A percentile compares a stretch with the other conserved stretches of the same genome.
These are phyloP conservation scores for Stenoptilia bipunctidactyla DNA, from an alignment of 2,888 invertebrate species.

Conservation along the genomic window DNA sequence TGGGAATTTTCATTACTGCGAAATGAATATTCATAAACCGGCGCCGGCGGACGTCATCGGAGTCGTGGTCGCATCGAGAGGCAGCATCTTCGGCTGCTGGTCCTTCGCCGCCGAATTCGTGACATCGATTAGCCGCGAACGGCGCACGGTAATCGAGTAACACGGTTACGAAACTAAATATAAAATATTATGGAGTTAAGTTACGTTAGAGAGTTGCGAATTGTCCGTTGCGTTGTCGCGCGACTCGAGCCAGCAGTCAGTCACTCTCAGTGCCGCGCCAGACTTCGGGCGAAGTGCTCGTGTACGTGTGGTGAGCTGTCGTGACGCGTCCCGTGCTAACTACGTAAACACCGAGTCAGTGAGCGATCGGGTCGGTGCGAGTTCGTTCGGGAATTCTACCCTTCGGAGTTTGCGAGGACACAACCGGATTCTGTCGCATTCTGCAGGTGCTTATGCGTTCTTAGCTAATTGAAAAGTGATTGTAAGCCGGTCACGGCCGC, in stretches of 20 bases:
- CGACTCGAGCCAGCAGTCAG: conserved; percentile 16
- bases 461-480: conserved; percentile 65
- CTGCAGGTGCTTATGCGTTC: conserved; percentile 48
- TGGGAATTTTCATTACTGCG: conserved; percentile 42
- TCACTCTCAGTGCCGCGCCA: conserved; percentile 19
- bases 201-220: conserved; percentile 59
- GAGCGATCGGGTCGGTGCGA: conserved; percentile 1
- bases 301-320: conserved; percentile 6
- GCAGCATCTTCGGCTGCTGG: conserved; percentile 17
- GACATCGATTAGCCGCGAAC: conserved; percentile 54
- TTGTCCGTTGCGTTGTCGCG: conserved; percentile 28
- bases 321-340: conserved; percentile 16
- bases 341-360: conserved; percentile 48
- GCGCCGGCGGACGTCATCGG: no score
- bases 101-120: conserved; percentile 56
- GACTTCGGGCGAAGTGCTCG: conserved; percentile 14
- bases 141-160: conserved; percentile 56
- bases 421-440: conserved; percentile 48
- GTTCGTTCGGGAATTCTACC: not conserved
- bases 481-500: conserved; percentile 67
- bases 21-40: conserved; percentile 46
- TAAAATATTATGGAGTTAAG: conserved; percentile 65
- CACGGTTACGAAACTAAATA: conserved; percentile 57
- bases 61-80: no score
- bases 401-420: conserved; percentile 31